Percentiles rank a stretch among this genome's conserved stretches.
These are phyloP conservation scores for Adelognathus sp. DNA, from an alignment of 2,888 invertebrate genomes.

Conservation along the genomic window DNA sequence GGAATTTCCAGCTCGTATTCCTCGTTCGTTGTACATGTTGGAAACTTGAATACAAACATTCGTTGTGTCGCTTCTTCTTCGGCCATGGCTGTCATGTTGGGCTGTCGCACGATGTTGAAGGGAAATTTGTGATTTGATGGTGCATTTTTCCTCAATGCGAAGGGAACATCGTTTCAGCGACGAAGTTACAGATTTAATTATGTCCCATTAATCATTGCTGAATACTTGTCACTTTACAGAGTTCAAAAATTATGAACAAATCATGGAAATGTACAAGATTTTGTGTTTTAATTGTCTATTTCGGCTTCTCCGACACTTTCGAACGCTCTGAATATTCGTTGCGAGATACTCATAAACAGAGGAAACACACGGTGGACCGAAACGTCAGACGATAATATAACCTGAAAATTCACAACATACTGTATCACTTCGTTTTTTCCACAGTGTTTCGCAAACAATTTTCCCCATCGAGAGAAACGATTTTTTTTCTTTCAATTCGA, in stretches of 20 bases:
- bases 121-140: not conserved
- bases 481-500: too few relatives aligned
- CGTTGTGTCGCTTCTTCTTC: conserved; percentile 74
- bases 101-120: not conserved
- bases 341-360: not conserved
- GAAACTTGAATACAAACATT: conserved; percentile 82
- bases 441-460: too few relatives aligned
- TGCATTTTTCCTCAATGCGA: not conserved
- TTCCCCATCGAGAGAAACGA: too few relatives aligned
- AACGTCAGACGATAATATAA: conserved; percentile 16
- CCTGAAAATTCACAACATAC: too few relatives aligned
- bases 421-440: too few relatives aligned
- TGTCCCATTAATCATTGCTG: not conserved
- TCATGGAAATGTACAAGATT: not conserved
- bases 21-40: conserved; percentile 84
- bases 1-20: conserved; percentile 85
- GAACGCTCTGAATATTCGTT: not conserved
- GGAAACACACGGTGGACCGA: not conserved
- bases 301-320: not conserved
- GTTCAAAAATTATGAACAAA: too few relatives aligned
- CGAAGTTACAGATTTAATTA: not conserved
- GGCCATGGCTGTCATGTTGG: conserved; percentile 60
- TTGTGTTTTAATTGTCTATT: not conserved
- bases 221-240: not conserved
- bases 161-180: not conserved